A percentile compares a stretch with the other conserved stretches of the same genome.
Evolutionary conservation across 2,113 vertebrate species (phyloP).

Genomic region (Nesoenas mayeri): DNA sequence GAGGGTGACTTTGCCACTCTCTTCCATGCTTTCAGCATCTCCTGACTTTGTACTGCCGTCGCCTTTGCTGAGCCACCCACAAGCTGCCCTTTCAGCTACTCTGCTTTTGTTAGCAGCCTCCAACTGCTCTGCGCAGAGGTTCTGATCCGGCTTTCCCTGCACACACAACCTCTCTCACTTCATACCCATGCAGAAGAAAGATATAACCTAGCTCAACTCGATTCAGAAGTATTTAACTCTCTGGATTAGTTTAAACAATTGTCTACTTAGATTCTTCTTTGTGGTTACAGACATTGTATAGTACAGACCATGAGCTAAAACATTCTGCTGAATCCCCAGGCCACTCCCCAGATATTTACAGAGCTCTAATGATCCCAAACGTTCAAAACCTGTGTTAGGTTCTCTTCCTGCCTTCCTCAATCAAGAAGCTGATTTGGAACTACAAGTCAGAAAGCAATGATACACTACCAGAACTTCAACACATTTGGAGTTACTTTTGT

Average conservation of each 20-base stretch:
- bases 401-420: not conserved
- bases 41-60: not conserved
- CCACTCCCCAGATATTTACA: not conserved
- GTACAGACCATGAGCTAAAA: not conserved
- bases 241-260: not conserved
- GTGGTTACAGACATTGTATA: not conserved
- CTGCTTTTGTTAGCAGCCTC: not conserved
- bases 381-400: not conserved
- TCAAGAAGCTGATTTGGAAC: not conserved
- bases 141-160: not conserved
- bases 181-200: not conserved
- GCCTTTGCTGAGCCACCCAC: slow-evolving; percentile 17
- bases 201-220: not conserved
- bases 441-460: not conserved
- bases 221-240: not conserved
- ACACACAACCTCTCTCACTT: not conserved
- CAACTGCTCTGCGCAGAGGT: not conserved
- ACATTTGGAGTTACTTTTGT: not conserved
- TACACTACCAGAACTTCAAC: not conserved
- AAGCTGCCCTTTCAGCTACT: not conserved
- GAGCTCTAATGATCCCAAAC: not conserved
- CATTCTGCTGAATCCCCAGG: not conserved
- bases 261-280: not conserved
- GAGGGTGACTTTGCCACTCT: slow-evolving; percentile 23
- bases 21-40: slow-evolving; percentile 46